Evolutionary conservation across 2,797 vertebrate species (phyloP).

Genomic region (Margarornis squamiger): DNA sequence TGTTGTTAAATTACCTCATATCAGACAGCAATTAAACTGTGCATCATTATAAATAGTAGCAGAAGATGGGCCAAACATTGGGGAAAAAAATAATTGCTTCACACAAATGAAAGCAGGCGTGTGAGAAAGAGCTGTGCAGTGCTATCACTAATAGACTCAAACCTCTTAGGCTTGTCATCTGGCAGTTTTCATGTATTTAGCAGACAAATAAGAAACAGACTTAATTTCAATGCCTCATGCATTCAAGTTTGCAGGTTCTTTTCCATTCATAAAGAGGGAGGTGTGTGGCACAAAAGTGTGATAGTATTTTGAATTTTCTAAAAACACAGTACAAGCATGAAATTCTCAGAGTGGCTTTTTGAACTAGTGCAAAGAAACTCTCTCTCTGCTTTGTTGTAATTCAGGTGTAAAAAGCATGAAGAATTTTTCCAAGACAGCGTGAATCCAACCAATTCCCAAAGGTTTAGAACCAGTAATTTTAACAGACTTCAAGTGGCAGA

Average conservation of each 20-base stretch:
- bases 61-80: background rate
- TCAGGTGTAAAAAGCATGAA: background rate
- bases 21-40: conserved; percentile 3
- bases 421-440: background rate
- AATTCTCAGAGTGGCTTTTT: background rate
- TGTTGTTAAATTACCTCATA: background rate
- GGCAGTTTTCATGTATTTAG: background rate
- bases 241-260: background rate
- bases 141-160: background rate
- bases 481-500: background rate
- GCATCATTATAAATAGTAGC: background rate
- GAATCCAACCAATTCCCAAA: background rate
- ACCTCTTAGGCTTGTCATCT: background rate
- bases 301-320: background rate
- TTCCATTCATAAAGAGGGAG: background rate
- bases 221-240: background rate
- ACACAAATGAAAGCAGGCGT: background rate
- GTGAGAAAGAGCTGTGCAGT: background rate
- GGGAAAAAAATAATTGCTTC: background rate
- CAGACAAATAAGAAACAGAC: background rate
- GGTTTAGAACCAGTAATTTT: background rate
- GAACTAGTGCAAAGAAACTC: background rate
- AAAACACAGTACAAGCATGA: background rate
- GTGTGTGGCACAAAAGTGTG: background rate
- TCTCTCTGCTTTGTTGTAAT: background rate